Conservation (phyloP, 2,797 vertebrate genomes). For the Onychomys leucogaster region DNA sequence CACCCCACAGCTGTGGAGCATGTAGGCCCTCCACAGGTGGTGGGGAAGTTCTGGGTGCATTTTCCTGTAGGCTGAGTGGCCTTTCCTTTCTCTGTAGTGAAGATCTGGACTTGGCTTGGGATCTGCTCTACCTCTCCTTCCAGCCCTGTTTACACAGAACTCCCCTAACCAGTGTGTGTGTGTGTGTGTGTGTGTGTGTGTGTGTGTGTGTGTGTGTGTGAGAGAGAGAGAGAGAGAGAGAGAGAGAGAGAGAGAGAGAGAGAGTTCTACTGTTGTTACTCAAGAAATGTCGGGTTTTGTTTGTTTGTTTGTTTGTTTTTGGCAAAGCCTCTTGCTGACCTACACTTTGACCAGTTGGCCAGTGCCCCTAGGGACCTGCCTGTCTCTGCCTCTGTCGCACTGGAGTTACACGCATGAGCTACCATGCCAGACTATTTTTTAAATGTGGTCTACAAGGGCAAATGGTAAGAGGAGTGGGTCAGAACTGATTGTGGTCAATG, state of each 20-base stretch:
- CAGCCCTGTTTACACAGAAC: neutral
- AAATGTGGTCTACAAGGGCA: neutral
- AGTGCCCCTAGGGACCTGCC: neutral
- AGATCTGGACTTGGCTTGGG: neutral
- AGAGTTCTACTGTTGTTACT: neutral
- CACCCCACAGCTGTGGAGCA: neutral
- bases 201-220: neutral
- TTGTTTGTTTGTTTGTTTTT: no score
- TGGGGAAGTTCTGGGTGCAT: neutral
- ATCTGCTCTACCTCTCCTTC: neutral
- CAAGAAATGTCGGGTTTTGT: neutral
- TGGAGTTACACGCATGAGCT: neutral
- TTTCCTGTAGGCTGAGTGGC: neutral
- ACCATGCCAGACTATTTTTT: no score
- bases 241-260: neutral
- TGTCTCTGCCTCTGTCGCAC: neutral
- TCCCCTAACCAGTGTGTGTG: neutral
- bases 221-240: neutral
- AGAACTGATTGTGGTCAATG: neutral
- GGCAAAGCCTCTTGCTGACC: neutral
- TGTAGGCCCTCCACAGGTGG: neutral
- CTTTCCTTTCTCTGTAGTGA: neutral
- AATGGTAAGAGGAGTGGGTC: neutral
- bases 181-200: neutral
- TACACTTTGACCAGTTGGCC: neutral